Evolutionary conservation across 2,797 vertebrate genomes (phyloP), one percentile per base, ranked within the genome.

Genomic region (Microctenopoma steveboyesi): DNA sequence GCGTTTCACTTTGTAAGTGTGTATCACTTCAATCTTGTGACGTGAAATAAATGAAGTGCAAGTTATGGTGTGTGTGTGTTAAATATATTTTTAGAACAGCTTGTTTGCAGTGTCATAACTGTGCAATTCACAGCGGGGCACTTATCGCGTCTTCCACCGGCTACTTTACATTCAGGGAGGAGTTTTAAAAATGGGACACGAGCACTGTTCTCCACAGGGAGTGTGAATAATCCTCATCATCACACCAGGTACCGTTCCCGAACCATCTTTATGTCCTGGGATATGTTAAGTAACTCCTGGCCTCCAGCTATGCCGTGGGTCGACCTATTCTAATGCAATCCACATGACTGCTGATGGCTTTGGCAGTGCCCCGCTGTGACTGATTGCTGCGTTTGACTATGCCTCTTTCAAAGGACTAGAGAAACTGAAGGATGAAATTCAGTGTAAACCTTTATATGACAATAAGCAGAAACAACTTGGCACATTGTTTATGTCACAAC

Each of bases 11-110:
- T 69, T 79, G 40, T 42, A 14, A 84, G 73, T 9, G 45, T 46
- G 45, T 46, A 18, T 46, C 45, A 46, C 45, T 18, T 10, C 16
- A 46, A 46, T 46, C n/a, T 46, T 9, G 7, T 62, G 69, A 88
- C 63, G 45, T 58, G 70, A 83, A 90, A 90, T 91, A 91, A 89
- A 92, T 85, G 45, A 82, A 83, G 78, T 83, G 63, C 45, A 83
- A 78, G 77, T 60, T 50, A 54, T 37, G 72, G 5, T 27, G 15
- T 30, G n/a, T 65, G 74, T 64, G 72, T 78, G 78, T 83, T 63
- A 47, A 25, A 57, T 74, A 4, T 87, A 40, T 81, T 60, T 74
- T 73, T 75, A 62, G 72, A 60, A 28, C 7, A 5, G 28, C 37
- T 14, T 37, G 22, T 12, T 8, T 37, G 12, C 18, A 10, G 6